Conservation (phyloP, 2,797 vertebrate genomes). For the Hirundo rustica region DNA sequence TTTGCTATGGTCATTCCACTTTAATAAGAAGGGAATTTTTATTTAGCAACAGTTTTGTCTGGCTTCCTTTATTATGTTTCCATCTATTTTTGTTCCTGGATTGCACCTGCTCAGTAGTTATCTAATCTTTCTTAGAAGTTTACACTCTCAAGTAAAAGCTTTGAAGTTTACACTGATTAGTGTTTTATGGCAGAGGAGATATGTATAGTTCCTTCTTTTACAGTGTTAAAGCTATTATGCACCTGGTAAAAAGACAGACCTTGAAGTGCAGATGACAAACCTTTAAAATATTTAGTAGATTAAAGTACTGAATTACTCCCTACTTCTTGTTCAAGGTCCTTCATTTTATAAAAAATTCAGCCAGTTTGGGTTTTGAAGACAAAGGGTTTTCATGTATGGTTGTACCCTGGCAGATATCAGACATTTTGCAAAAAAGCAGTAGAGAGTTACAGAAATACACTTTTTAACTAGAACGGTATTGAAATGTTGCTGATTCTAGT, state of each 20-base stretch:
- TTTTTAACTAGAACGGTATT: neutral
- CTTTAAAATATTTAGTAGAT: conserved; percentile 45
- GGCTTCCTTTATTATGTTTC: conserved; percentile 38
- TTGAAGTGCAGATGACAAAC: conserved; percentile 50
- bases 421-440: neutral
- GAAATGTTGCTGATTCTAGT: neutral
- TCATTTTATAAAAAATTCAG: neutral
- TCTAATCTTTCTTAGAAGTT: conserved; percentile 73
- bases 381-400: neutral
- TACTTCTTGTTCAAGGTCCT: conserved; percentile 20
- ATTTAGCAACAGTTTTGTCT: conserved; percentile 67
- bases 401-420: neutral
- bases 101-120: conserved; percentile 77
- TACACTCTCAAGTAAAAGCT: conserved; percentile 64
- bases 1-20: neutral
- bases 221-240: conserved; percentile 57
- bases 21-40: neutral
- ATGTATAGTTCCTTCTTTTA: conserved; percentile 41
- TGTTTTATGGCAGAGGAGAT: conserved; percentile 67
- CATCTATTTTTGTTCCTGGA: conserved; percentile 52
- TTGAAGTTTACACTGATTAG: conserved; percentile 63
- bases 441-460: neutral
- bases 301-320: conserved; percentile 46
- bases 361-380: neutral
- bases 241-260: conserved; percentile 58